These are phyloP conservation scores for Takifugu flavidus DNA, from an alignment of 2,113 vertebrate genomes.

Conservation along the genomic window DNA sequence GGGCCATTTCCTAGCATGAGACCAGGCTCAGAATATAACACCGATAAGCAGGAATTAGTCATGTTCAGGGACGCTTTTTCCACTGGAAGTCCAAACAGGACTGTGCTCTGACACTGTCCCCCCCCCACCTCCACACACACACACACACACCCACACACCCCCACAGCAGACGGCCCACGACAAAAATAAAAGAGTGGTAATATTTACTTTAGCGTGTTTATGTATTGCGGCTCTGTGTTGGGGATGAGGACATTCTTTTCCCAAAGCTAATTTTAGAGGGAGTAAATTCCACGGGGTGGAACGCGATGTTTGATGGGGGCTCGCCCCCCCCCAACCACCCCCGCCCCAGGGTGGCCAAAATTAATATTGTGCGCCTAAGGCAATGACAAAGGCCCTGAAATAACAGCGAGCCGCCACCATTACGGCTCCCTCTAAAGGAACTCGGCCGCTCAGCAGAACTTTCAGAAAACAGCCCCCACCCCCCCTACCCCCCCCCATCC, in stretches of 20 bases:
- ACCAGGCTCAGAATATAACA: no score
- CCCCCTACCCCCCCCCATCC: no score
- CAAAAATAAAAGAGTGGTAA: conserved; percentile 3
- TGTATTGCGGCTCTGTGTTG: conserved; percentile 2
- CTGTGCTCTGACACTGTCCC: background rate
- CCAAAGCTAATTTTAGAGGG: conserved; percentile 35
- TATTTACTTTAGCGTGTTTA: conserved; percentile 27
- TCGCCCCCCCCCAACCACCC: conserved; percentile 2
- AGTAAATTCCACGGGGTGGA: conserved; percentile 26
- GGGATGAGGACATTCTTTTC: conserved; percentile 4
- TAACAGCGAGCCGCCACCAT: conserved; percentile 1
- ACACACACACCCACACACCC: background rate
- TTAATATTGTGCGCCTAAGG: no score
- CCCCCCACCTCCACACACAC: no score
- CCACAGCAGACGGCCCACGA: background rate
- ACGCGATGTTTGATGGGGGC: conserved; percentile 14
- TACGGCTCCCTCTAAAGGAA: conserved; percentile 31
- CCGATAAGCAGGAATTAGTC: conserved; percentile 18
- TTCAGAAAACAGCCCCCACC: conserved; percentile 1
- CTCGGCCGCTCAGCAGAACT: conserved; percentile 39
- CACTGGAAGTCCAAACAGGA: conserved; percentile 33
- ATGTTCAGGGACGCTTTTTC: background rate
- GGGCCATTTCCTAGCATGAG: no score
- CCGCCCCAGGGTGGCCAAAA: conserved; percentile 11
- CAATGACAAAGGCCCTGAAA: conserved; percentile 2